A percentile compares a stretch with the other conserved stretches of the same genome.
phyloP scores from a whole-genome alignment of 1,140 invertebrate species.

The Drosophila bocki region DNA sequence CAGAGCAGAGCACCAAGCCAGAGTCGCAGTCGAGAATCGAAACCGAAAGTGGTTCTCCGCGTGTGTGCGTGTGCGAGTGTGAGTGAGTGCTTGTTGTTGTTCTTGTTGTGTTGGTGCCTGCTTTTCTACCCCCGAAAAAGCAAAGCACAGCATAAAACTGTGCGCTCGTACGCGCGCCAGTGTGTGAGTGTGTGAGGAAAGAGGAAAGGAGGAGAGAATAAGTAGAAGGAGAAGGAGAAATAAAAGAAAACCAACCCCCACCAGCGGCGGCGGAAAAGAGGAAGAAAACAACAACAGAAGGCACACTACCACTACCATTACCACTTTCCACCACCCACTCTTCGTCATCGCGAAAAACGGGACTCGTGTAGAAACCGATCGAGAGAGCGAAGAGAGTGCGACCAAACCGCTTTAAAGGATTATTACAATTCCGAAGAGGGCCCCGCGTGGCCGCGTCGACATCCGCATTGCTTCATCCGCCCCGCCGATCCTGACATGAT shows the following conservation, averaged over 20 bases:
- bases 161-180: slow-evolving; percentile 60
- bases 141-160: slow-evolving; percentile 81
- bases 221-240: slow-evolving; percentile 34
- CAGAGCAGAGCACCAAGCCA: slow-evolving; percentile 31
- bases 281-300: slow-evolving; percentile 62
- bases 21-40: slow-evolving; percentile 59
- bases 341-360: slow-evolving; percentile 52
- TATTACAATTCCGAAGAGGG: slow-evolving; percentile 17
- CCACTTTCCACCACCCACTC: slow-evolving; percentile 72
- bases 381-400: slow-evolving; percentile 28
- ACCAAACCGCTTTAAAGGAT: slow-evolving; percentile 15
- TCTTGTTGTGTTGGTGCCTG: slow-evolving; percentile 31
- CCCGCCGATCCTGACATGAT: slow-evolving; percentile 73
- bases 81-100: slow-evolving; percentile 12
- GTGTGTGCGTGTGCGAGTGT: slow-evolving; percentile 25
- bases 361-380: slow-evolving; percentile 12
- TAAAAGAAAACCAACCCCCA: slow-evolving; percentile 78
- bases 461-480: slow-evolving; percentile 10
- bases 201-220: slow-evolving; percentile 31
- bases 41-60: slow-evolving; percentile 80
- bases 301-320: slow-evolving; percentile 40
- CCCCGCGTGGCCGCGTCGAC: slow-evolving; percentile 21
- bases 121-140: slow-evolving; percentile 82
- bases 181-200: slow-evolving; percentile 48
- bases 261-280: slow-evolving; percentile 64